Percentiles rank a stretch among this genome's conserved stretches.
Evolutionary conservation across 1,140 invertebrate species (phyloP).

Genomic region (Cydia strobilella): DNA sequence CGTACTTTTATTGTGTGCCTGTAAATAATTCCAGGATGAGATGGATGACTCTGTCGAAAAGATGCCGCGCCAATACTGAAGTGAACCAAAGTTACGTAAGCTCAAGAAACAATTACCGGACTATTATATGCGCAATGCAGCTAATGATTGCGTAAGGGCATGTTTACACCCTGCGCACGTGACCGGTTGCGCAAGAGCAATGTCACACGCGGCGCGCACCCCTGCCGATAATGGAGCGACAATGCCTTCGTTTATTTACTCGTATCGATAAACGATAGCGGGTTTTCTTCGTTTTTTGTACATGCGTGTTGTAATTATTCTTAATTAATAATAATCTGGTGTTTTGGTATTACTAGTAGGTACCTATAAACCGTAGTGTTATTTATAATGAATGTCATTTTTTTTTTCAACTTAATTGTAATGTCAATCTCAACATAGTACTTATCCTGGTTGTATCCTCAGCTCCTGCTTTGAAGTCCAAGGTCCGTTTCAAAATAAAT

Average conservation of each 20-base stretch:
- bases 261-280: neutral
- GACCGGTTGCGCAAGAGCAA: constrained; percentile 56
- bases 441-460: too few species aligned
- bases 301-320: too few species aligned
- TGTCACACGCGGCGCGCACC: constrained; percentile 51
- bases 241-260: neutral
- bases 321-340: too few species aligned
- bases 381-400: too few species aligned
- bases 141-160: constrained; percentile 33
- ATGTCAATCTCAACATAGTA: too few species aligned
- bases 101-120: neutral
- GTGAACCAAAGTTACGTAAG: neutral
- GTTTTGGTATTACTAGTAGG: too few species aligned
- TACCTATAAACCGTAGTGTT: too few species aligned
- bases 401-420: too few species aligned
- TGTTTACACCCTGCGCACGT: constrained; percentile 42
- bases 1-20: too few species aligned
- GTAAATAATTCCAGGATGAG: too few species aligned
- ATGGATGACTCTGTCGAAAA: neutral
- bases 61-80: neutral
- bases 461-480: too few species aligned
- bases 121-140: constrained; percentile 9
- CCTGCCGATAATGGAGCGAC: neutral
- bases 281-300: neutral
- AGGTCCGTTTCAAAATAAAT: too few species aligned